Evolutionary conservation across 2,797 vertebrate genomes (phyloP).

Genomic region (Tapera naevia): DNA sequence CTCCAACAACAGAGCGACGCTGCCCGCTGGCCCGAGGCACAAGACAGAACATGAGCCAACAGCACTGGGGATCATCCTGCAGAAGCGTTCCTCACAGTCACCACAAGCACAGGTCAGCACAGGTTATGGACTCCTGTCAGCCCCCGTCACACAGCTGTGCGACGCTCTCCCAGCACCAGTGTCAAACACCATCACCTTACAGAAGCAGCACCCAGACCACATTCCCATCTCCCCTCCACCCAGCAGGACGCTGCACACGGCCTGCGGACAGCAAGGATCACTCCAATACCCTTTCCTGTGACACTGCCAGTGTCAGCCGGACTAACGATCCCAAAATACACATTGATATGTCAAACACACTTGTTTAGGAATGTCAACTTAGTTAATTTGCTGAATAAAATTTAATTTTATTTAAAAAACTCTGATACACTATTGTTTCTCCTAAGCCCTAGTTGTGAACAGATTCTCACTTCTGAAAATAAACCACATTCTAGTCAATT

Average conservation of each 20-base stretch:
- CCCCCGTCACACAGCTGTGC: no score
- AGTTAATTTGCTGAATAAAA: constrained; percentile 69
- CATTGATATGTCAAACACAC: not conserved
- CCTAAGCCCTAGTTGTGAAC: constrained; percentile 66
- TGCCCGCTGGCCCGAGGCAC: accelerated
- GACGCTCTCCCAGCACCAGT: accelerated
- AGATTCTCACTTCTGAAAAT: constrained; percentile 70
- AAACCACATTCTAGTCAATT: constrained; percentile 69
- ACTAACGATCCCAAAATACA: not conserved
- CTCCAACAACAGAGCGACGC: not conserved
- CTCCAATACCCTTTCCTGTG: not conserved
- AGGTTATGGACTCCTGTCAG: not conserved
- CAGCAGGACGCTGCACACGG: not conserved
- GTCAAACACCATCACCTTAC: accelerated
- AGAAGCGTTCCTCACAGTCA: accelerated
- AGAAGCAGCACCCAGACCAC: accelerated
- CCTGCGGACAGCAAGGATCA: not conserved
- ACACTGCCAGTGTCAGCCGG: not conserved
- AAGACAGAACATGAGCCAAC: no score
- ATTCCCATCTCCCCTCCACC: not conserved
- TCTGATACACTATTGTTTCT: constrained; percentile 71
- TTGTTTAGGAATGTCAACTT: constrained; percentile 54
- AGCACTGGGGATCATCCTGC: accelerated
- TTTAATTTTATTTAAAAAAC: constrained; percentile 73
- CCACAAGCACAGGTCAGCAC: accelerated